phyloP scores from a whole-genome alignment of 2,113 vertebrate species.

The Stictonetta naevosa region DNA sequence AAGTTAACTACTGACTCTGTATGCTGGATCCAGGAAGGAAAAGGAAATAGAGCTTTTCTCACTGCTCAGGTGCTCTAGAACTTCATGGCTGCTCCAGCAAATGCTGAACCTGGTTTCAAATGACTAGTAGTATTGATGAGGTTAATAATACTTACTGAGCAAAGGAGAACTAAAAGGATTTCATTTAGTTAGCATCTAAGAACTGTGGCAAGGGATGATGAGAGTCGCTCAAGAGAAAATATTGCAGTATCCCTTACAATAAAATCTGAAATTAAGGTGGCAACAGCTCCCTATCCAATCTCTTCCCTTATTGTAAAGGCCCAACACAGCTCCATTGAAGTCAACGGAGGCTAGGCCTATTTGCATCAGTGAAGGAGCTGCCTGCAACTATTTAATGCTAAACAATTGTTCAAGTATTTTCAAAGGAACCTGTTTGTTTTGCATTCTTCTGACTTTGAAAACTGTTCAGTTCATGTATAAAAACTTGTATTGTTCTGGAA shows the following conservation, averaged over 20 bases:
- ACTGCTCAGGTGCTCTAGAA: not conserved
- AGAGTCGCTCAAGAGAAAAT: not conserved
- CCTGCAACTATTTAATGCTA: not conserved
- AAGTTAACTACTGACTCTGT: not conserved
- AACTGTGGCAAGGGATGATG: not conserved
- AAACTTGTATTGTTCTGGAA: slow-evolving; percentile 27
- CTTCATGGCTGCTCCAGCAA: not conserved
- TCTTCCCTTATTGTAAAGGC: not conserved
- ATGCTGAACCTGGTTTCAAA: not conserved
- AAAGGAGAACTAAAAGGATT: not conserved
- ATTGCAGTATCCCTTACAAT: not conserved
- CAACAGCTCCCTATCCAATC: not conserved
- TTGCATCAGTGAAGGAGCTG: slow-evolving; percentile 17
- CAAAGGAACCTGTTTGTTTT: slow-evolving; percentile 44
- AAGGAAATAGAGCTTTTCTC: not conserved
- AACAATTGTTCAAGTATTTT: slow-evolving; percentile 4
- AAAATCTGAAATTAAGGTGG: not conserved
- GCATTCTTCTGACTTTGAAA: slow-evolving; percentile 2
- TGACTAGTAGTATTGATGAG: not conserved
- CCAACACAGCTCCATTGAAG: not conserved
- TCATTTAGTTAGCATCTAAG: not conserved
- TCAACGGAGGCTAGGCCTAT: not conserved
- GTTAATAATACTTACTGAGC: not conserved
- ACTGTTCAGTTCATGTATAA: not conserved
- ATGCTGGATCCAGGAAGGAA: not conserved